A percentile compares a stretch with the other conserved stretches of the same genome.
Evolutionary conservation across 2,797 vertebrate species (phyloP).

Genomic region (Gymnopithys bicolor): DNA sequence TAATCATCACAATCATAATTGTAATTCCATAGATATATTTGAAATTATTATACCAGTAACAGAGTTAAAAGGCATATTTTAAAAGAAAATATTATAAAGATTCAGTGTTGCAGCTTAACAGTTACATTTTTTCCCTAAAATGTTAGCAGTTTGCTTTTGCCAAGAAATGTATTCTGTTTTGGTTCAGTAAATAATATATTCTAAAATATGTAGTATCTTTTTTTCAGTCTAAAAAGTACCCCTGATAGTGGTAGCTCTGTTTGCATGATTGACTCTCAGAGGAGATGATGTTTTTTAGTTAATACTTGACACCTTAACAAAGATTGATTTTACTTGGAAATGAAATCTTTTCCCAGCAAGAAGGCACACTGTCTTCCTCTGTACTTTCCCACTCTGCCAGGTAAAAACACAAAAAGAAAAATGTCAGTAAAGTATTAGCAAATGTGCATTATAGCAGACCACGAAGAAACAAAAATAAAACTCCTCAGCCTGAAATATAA

Average conservation of each 20-base stretch:
- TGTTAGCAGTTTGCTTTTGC: neutral
- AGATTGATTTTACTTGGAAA: neutral
- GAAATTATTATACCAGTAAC: neutral
- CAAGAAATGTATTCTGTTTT: neutral
- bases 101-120: neutral
- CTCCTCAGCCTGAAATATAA: neutral
- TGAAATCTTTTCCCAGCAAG: neutral
- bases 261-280: neutral
- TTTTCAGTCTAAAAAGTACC: neutral
- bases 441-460: neutral
- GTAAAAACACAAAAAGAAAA: neutral
- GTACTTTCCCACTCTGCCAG: neutral
- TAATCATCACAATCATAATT: neutral
- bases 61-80: neutral
- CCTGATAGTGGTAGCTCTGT: neutral
- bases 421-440: neutral
- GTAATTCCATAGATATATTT: neutral
- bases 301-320: neutral
- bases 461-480: neutral
- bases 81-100: neutral
- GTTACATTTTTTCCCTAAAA: neutral
- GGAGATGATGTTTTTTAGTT: neutral
- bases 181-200: neutral
- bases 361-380: neutral
- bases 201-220: neutral